Conservation (phyloP, 2,113 vertebrate genomes). For the Ciconia maguari region DNA sequence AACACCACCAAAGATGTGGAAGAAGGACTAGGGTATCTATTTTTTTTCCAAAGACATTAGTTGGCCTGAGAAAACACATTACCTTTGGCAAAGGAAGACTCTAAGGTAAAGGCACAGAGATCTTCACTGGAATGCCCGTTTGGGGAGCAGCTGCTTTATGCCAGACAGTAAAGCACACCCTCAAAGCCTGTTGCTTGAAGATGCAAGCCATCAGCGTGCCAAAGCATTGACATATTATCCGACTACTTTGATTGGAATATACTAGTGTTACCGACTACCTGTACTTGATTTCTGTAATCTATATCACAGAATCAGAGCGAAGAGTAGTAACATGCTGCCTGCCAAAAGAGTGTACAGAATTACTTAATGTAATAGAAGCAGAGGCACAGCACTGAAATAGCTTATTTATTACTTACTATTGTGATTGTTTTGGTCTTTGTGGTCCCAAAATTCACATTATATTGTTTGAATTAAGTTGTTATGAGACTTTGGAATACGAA, state of each 20-base stretch:
- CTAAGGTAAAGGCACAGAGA: neutral
- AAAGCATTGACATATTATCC: neutral
- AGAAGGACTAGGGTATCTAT: neutral
- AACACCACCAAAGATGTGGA: neutral
- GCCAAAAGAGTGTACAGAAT: neutral
- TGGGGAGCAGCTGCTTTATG: neutral
- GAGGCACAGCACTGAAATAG: neutral
- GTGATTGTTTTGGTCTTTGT: neutral
- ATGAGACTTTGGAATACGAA: neutral
- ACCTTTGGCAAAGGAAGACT: neutral
- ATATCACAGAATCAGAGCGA: neutral
- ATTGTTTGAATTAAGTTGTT: neutral
- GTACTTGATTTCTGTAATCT: neutral
- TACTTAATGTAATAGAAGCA: neutral
- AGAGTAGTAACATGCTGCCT: neutral
- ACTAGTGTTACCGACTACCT: neutral
- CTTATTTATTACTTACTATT: neutral
- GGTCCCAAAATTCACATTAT: neutral
- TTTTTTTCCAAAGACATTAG: neutral
- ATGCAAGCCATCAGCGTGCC: neutral
- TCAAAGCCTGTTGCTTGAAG: neutral
- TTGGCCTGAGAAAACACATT: neutral
- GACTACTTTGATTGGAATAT: neutral
- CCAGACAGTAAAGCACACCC: neutral
- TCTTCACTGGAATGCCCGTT: accelerated